phyloP scores from a whole-genome alignment of 2,888 invertebrate species.

The Mesoligia furuncula region DNA sequence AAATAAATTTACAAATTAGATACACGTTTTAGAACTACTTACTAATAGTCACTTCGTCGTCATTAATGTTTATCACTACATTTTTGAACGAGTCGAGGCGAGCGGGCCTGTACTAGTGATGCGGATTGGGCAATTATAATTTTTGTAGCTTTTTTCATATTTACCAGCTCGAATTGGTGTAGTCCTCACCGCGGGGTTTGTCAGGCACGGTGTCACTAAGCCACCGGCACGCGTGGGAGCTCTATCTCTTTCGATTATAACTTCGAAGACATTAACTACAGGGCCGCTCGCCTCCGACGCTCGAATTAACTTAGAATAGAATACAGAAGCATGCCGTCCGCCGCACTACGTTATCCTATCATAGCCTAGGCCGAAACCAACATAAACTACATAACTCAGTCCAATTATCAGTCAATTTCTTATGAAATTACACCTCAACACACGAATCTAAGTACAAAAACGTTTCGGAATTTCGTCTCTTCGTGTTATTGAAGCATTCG shows the following conservation, averaged over 20 bases:
- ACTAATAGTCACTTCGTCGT: constrained; percentile 87
- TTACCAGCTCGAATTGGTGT: constrained; percentile 65
- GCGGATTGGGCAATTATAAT: constrained; percentile 61
- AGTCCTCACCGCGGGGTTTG: constrained; percentile 55
- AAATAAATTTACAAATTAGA: constrained; percentile 90
- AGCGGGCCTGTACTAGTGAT: constrained; percentile 71
- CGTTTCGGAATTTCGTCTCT: constrained; percentile 77
- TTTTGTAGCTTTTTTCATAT: constrained; percentile 53
- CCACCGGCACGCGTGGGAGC: constrained; percentile 58
- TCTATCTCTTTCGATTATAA: constrained; percentile 54
- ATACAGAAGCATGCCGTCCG: constrained; percentile 87
- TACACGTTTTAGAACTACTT: constrained; percentile 87
- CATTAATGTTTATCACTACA: constrained; percentile 85
- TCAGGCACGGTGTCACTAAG: constrained; percentile 54
- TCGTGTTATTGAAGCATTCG: constrained; percentile 69
- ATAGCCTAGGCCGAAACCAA: constrained; percentile 88
- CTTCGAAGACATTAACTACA: constrained; percentile 59
- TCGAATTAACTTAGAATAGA: constrained; percentile 75
- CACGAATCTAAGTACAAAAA: constrained; percentile 87
- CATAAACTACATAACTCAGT: constrained; percentile 89
- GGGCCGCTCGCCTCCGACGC: constrained; percentile 75
- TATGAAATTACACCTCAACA: constrained; percentile 86
- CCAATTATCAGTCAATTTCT: constrained; percentile 90
- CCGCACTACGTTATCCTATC: constrained; percentile 86
- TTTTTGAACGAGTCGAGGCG: constrained; percentile 77